Conservation (phyloP, 2,888 invertebrate species). For the Caradrina clavipalpis region DNA sequence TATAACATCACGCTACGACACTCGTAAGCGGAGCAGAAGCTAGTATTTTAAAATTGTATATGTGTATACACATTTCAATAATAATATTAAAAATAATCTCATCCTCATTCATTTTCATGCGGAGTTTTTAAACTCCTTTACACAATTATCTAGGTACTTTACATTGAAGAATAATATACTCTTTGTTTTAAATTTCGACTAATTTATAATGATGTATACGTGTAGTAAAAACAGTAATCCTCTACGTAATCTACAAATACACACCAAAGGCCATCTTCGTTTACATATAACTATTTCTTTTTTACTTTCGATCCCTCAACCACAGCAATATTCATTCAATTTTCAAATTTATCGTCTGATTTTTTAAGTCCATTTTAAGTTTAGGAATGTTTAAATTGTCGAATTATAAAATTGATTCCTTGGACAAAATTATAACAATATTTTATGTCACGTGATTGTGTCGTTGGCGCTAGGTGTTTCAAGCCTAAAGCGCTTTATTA, state of each 20-base stretch:
- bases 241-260: slow-evolving; percentile 61
- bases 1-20: no score
- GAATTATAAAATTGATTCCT: slow-evolving; percentile 48
- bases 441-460: slow-evolving; percentile 22
- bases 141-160: slow-evolving; percentile 58
- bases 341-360: slow-evolving; percentile 46
- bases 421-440: slow-evolving; percentile 30
- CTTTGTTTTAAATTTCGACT: slow-evolving; percentile 60
- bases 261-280: slow-evolving; percentile 65
- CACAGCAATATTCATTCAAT: slow-evolving; percentile 35
- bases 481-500: slow-evolving; percentile 31
- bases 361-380: slow-evolving; percentile 37
- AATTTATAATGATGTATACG: slow-evolving; percentile 53
- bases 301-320: slow-evolving; percentile 37
- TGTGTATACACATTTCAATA: slow-evolving; percentile 25
- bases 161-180: slow-evolving; percentile 67
- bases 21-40: no score
- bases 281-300: slow-evolving; percentile 43
- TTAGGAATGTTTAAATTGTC: slow-evolving; percentile 60
- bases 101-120: slow-evolving; percentile 30
- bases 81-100: slow-evolving; percentile 60
- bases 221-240: slow-evolving; percentile 59
- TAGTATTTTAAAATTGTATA: slow-evolving; percentile 22
- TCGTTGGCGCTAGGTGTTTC: slow-evolving; percentile 38
- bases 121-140: slow-evolving; percentile 55